Base-by-base conservation (phyloP, 53 echinoderm and acorn worm genomes). In the Echinometra lucunter region DNA sequence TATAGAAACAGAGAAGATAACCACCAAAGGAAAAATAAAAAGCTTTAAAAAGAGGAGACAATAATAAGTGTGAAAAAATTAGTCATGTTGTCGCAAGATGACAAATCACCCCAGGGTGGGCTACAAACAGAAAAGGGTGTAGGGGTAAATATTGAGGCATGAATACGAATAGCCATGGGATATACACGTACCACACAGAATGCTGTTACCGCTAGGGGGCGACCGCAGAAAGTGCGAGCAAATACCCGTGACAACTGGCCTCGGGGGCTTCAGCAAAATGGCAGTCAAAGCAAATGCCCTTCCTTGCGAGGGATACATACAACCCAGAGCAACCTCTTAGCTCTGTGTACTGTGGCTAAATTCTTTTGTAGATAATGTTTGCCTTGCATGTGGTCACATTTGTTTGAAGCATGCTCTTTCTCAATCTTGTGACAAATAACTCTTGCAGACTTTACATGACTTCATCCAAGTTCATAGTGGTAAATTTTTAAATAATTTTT, bases 211-310 rank as follows among this genome's bases (percentile, higher is more conserved):
- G 10, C 72, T 21, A 63, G 9, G 34, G 35, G 72, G 72, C 72
- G 35, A 72, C 42, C 37, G 21, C 38, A 42, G 78, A 78, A 78
- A 38, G 23, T 40, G 42, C 38, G 23, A 23, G 38, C 17, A 7
- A 78, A 78, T 6, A 78, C 38, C 42, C 35, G 78, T 42, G 78
- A 78, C 78, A 78, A 78, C 78, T 19, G 40, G 38, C 78, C 78
- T 42, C 21, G 18, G 78, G 78, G 78, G 78, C 28, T 78, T 38
- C 40, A 23, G n/a, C 42, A 42, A 42, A 78, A 78, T 78, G 78
- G 78, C 78, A 78, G 78, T 78, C 78, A 21, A 42, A 40, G 38
- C 18, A 40, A 78, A 19, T 78, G 78, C 78, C 78, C 78, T 78
- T 78, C 42, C 78, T 78, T 38, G 78, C 78, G 23, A 23, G 42